phyloP scores from a whole-genome alignment of 2,888 invertebrate genomes.

The Schizotus pectinicornis region DNA sequence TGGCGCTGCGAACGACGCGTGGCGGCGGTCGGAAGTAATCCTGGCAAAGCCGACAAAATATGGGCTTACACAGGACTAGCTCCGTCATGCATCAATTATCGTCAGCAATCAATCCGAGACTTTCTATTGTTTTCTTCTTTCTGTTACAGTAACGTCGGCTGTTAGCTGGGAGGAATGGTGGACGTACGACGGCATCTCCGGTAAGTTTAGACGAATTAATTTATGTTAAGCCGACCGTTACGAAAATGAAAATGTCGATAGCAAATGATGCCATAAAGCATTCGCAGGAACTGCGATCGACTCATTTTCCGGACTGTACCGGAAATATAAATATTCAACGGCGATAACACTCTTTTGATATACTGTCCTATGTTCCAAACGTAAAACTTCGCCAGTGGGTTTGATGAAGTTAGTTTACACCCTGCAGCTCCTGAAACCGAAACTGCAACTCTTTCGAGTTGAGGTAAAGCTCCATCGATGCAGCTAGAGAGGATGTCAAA shows the following conservation, averaged over 20 bases:
- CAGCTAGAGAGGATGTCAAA: too few relatives aligned
- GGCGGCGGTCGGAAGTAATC: constrained; percentile 48
- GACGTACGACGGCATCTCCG: constrained; percentile 72
- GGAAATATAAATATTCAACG: too few relatives aligned
- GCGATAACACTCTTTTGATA: too few relatives aligned
- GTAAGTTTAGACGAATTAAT: constrained; percentile 62
- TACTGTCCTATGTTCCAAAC: too few relatives aligned
- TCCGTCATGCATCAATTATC: constrained; percentile 52
- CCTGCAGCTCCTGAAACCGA: too few relatives aligned
- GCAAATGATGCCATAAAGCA: too few relatives aligned
- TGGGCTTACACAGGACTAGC: constrained; percentile 48
- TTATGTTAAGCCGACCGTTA: not conserved
- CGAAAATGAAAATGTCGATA: not conserved
- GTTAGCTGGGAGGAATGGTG: constrained; percentile 90
- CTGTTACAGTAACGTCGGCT: constrained; percentile 73
- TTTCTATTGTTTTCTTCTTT: constrained; percentile 27
- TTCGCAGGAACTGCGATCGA: too few relatives aligned
- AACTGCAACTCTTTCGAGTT: too few relatives aligned
- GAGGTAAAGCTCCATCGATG: too few relatives aligned
- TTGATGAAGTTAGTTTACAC: too few relatives aligned
- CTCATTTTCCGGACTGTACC: too few relatives aligned
- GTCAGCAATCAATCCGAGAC: constrained; percentile 49
- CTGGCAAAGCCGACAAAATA: constrained; percentile 54
- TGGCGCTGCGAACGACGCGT: constrained; percentile 47
- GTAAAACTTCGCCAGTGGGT: too few relatives aligned